Evolutionary conservation across 1,140 invertebrate genomes (phyloP).

Genomic region (Monomorium pharaonis): DNA sequence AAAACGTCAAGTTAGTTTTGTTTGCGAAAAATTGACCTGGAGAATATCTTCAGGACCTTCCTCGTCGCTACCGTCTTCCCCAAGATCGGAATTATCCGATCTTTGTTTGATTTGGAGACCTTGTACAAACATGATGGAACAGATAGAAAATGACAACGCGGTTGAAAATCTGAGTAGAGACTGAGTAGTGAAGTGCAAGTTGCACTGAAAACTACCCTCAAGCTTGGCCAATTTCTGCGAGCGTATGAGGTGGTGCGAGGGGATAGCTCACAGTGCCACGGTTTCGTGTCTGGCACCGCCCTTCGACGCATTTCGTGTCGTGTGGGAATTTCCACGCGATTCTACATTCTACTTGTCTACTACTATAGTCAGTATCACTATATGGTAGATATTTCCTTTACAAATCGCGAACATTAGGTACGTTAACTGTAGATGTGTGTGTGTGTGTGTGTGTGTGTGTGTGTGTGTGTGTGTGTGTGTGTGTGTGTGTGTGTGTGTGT

Average conservation of each 20-base stretch:
- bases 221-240: constrained; percentile 1
- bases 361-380: constrained; percentile 59
- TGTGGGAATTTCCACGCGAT: constrained; percentile 70
- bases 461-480: no score
- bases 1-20: background rate
- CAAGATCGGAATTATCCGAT: constrained; percentile 76
- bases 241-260: constrained; percentile 60
- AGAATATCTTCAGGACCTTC: constrained; percentile 79
- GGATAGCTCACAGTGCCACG: constrained; percentile 57
- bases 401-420: background rate
- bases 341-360: constrained; percentile 41
- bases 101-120: constrained; percentile 72
- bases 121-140: constrained; percentile 81
- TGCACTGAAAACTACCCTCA: background rate
- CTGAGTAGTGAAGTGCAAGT: background rate
- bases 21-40: constrained; percentile 73
- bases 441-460: no score
- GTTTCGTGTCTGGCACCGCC: constrained; percentile 80
- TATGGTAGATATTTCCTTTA: background rate
- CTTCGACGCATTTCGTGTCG: constrained; percentile 70
- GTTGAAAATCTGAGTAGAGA: background rate
- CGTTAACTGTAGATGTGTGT: background rate
- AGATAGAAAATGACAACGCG: background rate
- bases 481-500: no score
- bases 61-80: constrained; percentile 77